A percentile compares a stretch with the other conserved stretches of the same genome.
phyloP scores from a whole-genome alignment of 2,797 vertebrate species.

The Poeciliopsis paucimaculata region DNA sequence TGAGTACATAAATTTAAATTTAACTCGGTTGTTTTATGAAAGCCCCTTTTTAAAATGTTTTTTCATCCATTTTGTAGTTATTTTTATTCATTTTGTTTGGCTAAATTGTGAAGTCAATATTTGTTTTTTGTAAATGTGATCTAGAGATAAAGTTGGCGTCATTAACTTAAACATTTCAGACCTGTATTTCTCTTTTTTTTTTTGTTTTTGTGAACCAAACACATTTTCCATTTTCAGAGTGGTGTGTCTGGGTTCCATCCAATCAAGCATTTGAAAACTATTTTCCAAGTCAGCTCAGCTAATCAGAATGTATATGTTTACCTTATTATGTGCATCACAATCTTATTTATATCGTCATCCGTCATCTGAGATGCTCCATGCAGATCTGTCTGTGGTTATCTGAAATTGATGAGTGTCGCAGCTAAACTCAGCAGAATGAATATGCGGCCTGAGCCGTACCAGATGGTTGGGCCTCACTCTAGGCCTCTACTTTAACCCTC shows the following conservation, averaged over 20 bases:
- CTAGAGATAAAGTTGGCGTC: neutral
- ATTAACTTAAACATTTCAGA: neutral
- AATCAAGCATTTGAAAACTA: neutral
- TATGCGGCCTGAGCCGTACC: constrained; percentile 65
- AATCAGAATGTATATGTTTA: neutral
- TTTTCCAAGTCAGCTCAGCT: neutral
- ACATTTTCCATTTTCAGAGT: constrained; percentile 1
- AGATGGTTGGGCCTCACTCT: constrained; percentile 75
- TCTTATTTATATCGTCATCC: neutral
- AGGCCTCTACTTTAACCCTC: constrained; percentile 69
- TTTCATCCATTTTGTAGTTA: neutral
- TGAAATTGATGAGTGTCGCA: constrained; percentile 55
- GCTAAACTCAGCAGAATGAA: constrained; percentile 54
- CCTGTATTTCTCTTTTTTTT: neutral
- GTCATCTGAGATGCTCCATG: neutral
- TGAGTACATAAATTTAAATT: neutral
- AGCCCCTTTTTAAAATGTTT: neutral
- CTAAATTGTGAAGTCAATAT: neutral
- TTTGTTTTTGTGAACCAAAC: neutral
- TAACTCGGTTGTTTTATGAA: neutral
- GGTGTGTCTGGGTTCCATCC: neutral
- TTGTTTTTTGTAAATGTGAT: neutral
- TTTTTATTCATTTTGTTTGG: neutral
- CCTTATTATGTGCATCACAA: neutral
- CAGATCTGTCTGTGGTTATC: constrained; percentile 19